Base-by-base conservation (phyloP, 2,113 vertebrate genomes). In the Sceloporus undulatus region DNA sequence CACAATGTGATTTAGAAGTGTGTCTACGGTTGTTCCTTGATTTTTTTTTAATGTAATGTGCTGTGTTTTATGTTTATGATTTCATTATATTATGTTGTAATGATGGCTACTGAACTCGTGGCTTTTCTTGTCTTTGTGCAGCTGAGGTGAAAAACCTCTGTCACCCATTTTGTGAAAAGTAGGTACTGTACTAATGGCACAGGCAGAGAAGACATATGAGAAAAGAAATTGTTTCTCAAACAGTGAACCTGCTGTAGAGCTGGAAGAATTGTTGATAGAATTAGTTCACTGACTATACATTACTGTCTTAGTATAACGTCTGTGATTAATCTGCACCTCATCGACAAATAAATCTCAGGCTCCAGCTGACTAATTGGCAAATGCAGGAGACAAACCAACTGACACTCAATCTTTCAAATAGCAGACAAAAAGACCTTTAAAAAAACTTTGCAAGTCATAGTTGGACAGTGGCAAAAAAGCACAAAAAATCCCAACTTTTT, bases 241-340 rank as follows among this genome's bases (percentile, higher is more conserved):
- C 66, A 56, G 68, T 68, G 70, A 87, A 70, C 68, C 54, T 87
- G 34, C 70, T 74, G 78, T 11, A 4, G 0, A 4, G 13, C 0
- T 42, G 77, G 56, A 86, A 88, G 6, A 75, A 70, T 79, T 85
- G 48, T 48, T 79, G 5, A 85, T 83, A 9, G 52, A 89, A 86
- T 86, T 89, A 38, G 0, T 78, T 56, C 48, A 86, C 77, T 74
- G 79, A 2, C 25, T 89, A 13, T 74, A 90, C 90, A 79, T 77
- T 40, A 40, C 5, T 87, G 1, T 0, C 0, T 89, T 71, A 34
- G 65, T 54, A 70, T 62, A 52, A 0, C 29, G 59, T 42, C 59
- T 87, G 14, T 71, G 14, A 14, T 92, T 59, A 48, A 91, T 29
- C 1, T 56, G 13, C 42, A 85, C 48, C 68, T 0, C 84, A 7